Conservation (phyloP, 2,888 invertebrate species). For the Yponomeuta evonymella region DNA sequence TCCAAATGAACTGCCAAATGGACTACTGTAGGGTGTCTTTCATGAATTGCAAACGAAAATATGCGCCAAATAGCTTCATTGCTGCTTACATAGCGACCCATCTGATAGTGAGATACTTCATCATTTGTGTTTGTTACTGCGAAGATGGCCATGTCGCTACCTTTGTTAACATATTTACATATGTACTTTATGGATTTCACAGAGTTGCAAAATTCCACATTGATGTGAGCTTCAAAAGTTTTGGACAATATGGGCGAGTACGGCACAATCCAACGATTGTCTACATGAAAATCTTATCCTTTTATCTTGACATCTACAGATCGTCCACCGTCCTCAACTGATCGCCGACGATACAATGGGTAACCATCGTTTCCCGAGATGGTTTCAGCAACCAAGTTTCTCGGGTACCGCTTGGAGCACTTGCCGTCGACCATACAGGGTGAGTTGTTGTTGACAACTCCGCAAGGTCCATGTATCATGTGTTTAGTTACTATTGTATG, state of each 20-base stretch:
- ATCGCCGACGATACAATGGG: slow-evolving; percentile 17
- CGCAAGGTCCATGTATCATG: too few relatives aligned
- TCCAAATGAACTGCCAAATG: slow-evolving; percentile 29
- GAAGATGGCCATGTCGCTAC: slow-evolving; percentile 26
- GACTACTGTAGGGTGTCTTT: slow-evolving; percentile 28
- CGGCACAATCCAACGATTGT: slow-evolving; percentile 28
- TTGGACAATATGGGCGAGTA: slow-evolving; percentile 25
- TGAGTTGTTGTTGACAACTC: too few relatives aligned
- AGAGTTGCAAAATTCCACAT: slow-evolving; percentile 26
- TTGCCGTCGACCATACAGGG: too few relatives aligned
- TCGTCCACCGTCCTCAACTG: slow-evolving; percentile 27
- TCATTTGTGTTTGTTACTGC: slow-evolving; percentile 19
- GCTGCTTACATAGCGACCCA: slow-evolving; percentile 33
- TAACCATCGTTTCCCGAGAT: too few relatives aligned
- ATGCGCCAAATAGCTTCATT: slow-evolving; percentile 34
- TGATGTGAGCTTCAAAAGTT: slow-evolving; percentile 25
- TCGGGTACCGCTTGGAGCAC: too few relatives aligned
- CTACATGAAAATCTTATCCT: slow-evolving; percentile 11
- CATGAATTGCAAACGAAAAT: slow-evolving; percentile 26
- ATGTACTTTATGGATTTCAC: slow-evolving; percentile 19
- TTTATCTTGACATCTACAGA: slow-evolving; percentile 15
- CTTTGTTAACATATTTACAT: slow-evolving; percentile 27
- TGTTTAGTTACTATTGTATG: too few relatives aligned
- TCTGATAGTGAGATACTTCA: slow-evolving; percentile 32
- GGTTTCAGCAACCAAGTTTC: too few relatives aligned